phyloP scores from a whole-genome alignment of 2,888 invertebrate species.

The Liopterus haemorrhoidalis region DNA sequence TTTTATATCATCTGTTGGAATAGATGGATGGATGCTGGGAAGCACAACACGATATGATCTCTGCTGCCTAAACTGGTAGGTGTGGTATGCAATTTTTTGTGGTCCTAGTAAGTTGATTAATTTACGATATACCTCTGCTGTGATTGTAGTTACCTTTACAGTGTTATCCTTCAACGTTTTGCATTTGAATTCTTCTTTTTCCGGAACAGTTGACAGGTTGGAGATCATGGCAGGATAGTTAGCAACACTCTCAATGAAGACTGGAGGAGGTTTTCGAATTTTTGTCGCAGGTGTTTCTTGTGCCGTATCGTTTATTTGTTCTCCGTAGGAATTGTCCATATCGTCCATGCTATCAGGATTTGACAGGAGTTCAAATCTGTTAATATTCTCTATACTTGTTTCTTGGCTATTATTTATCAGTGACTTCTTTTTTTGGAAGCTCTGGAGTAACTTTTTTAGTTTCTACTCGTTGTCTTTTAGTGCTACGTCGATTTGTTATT shows the following conservation, averaged over 20 bases:
- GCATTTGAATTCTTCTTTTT: conserved; percentile 1
- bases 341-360: too few relatives aligned
- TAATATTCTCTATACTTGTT: too few relatives aligned
- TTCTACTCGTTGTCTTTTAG: too few relatives aligned
- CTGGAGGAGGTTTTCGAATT: neutral
- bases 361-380: too few relatives aligned
- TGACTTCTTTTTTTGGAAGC: too few relatives aligned
- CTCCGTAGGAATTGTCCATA: too few relatives aligned
- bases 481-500: too few relatives aligned
- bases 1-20: conserved; percentile 14
- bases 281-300: too few relatives aligned
- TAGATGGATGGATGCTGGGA: conserved; percentile 15
- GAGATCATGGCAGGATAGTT: conserved; percentile 7
- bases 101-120: conserved; percentile 14
- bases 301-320: too few relatives aligned
- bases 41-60: conserved; percentile 17
- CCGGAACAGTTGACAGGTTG: neutral
- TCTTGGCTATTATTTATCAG: too few relatives aligned
- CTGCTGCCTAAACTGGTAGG: conserved; percentile 18
- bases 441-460: too few relatives aligned
- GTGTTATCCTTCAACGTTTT: conserved; percentile 3
- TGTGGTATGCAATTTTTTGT: conserved; percentile 16
- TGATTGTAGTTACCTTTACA: conserved; percentile 7
- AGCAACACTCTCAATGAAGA: conserved; percentile 3
- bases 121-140: conserved; percentile 14